These are phyloP conservation scores for Dyspetes luteomarginatus DNA, from an alignment of 2,888 invertebrate species.

Conservation along the genomic window DNA sequence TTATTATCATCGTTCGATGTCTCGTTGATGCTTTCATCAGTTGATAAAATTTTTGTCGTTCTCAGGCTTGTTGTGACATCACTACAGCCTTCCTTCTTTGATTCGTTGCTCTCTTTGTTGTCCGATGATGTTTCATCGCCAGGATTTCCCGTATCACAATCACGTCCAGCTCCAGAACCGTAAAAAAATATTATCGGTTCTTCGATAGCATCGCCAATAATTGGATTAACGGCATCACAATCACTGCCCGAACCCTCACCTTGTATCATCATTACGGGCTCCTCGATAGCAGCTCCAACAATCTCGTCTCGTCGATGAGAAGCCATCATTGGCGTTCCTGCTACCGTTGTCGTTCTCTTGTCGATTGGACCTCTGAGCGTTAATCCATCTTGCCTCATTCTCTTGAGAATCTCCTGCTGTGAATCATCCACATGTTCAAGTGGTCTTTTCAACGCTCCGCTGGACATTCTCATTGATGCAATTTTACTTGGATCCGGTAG, in stretches of 20 bases:
- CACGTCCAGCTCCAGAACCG: constrained; percentile 89
- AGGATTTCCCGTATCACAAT: constrained; percentile 90
- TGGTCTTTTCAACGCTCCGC: constrained; percentile 73
- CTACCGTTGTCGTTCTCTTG: constrained; percentile 62
- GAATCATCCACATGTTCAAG: constrained; percentile 74
- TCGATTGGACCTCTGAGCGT: constrained; percentile 75
- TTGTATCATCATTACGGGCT: constrained; percentile 88
- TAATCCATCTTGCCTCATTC: constrained; percentile 77
- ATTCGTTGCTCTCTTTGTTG: constrained; percentile 77
- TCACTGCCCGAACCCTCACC: constrained; percentile 89
- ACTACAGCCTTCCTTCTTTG: constrained; percentile 74
- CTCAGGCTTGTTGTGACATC: constrained; percentile 70
- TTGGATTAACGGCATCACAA: constrained; percentile 85
- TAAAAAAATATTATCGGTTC: constrained; percentile 89
- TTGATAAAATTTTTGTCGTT: constrained; percentile 69
- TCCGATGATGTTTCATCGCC: constrained; percentile 76
- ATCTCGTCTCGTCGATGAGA: constrained; percentile 78
- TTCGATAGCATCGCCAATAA: constrained; percentile 88
- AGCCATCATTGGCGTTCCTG: no score
- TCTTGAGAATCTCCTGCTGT: constrained; percentile 75
- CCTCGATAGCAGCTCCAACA: constrained; percentile 89
- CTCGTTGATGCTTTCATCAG: constrained; percentile 72
- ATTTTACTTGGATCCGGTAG: constrained; percentile 81
- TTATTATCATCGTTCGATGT: constrained; percentile 71
- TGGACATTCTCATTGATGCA: constrained; percentile 76